Evolutionary conservation across 1,140 invertebrate genomes (phyloP), one percentile per base, ranked within the genome.

Genomic region (Portunus trituberculatus): DNA sequence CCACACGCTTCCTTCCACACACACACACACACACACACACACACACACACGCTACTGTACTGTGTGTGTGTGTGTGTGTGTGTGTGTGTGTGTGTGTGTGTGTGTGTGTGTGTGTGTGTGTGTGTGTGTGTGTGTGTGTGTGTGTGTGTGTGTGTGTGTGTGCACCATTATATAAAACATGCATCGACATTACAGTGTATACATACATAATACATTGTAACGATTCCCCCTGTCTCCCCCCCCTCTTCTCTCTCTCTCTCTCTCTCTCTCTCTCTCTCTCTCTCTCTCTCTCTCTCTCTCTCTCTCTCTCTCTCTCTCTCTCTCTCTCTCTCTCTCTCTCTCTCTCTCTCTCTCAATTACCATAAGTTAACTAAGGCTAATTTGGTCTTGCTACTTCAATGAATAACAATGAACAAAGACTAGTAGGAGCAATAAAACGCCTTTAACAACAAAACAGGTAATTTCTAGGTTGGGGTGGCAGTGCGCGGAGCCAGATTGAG

Each of bases 61-160:
- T 91, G 48, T 91, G 89, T 91, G 39, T 59, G 48, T 91, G 89
- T 91, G 39, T 91, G 48, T 91, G 46, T 59, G 89, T 91, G 39
- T 29, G 89, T 91, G 89, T 48, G 39, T 91, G 89, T 48, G 39
- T 91, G 89, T 91, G 48, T 91, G 48, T 91, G 48, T 91, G 48
- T 91, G 39, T 59, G 39, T 59, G 39, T 48, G 48, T 48, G 39
- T 91, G 89, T 91, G 48, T 91, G 48, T 91, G 89, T 48, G 48
- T 91, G 89, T 91, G 48, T 91, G 90, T 91, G 29, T 91, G 90
- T n/a, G 52, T 59, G 90, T 59, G 48, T 59, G 45, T 91, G 48
- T 52, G 45, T 31, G 48, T 52, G 48, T 48, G 25, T 52, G 25
- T 91, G 48, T 25, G 45, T 31, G 48, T 52, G 48, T 48, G 25